These are phyloP conservation scores for Lycophotia porphyrea DNA, from an alignment of 2,888 invertebrate genomes.

Conservation along the genomic window DNA sequence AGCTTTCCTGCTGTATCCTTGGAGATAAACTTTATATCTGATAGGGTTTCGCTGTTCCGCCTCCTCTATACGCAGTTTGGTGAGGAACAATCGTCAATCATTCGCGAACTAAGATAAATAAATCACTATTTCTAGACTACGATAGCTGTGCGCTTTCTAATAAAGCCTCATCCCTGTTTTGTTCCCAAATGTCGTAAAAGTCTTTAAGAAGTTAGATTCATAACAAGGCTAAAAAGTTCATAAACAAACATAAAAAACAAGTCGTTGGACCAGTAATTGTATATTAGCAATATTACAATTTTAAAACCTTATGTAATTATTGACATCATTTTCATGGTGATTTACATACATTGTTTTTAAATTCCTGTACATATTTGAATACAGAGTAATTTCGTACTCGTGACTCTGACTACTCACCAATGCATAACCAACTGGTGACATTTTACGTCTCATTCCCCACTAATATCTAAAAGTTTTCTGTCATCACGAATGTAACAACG, in stretches of 20 bases:
- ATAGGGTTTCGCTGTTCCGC: neutral
- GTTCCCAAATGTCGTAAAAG: neutral
- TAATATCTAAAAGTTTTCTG: constrained; percentile 6
- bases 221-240: constrained; percentile 11
- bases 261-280: constrained; percentile 6
- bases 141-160: constrained; percentile 6
- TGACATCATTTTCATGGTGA: constrained; percentile 13
- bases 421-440: constrained; percentile 20
- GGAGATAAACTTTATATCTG: constrained; percentile 10
- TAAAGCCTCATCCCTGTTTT: neutral
- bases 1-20: constrained; percentile 4
- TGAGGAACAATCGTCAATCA: constrained; percentile 13
- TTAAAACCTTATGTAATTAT: constrained; percentile 11
- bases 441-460: neutral
- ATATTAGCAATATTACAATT: neutral
- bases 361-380: constrained; percentile 2
- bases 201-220: neutral
- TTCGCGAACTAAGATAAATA: constrained; percentile 25
- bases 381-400: constrained; percentile 18
- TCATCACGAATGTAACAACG: neutral
- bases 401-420: constrained; percentile 6
- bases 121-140: neutral
- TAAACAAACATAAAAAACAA: constrained; percentile 19
- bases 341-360: constrained; percentile 21
- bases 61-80: neutral